Conservation (phyloP, 2,797 vertebrate species). For the Eulemur mongoz region DNA sequence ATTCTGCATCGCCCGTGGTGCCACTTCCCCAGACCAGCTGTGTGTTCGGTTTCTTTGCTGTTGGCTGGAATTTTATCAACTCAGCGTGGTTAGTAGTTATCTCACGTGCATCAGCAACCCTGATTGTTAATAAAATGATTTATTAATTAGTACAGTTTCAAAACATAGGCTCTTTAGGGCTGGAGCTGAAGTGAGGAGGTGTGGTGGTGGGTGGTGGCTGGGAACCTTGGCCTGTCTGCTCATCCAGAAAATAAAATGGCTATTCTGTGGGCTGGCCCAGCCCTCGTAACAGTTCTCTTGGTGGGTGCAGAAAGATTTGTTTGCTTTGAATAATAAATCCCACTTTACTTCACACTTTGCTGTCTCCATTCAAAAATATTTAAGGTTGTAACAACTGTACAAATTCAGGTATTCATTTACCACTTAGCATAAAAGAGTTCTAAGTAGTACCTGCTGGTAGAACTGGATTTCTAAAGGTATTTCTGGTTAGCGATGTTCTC, state of each 20-base stretch:
- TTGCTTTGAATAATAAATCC: neutral
- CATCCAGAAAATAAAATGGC: neutral
- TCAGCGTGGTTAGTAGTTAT: neutral
- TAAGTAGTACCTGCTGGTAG: neutral
- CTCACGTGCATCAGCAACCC: neutral
- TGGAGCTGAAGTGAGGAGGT: neutral
- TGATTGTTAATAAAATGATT: neutral
- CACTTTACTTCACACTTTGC: neutral
- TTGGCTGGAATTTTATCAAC: neutral
- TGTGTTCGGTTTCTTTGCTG: neutral
- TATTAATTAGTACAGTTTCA: neutral
- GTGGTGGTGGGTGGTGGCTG: no score
- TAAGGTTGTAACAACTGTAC: neutral
- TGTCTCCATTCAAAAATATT: neutral
- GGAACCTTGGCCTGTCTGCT: neutral
- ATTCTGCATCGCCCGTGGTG: neutral
- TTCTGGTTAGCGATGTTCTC: neutral
- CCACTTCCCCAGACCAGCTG: neutral
- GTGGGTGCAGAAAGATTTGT: neutral
- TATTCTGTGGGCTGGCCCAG: neutral
- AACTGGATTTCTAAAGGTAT: neutral
- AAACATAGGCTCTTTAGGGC: neutral
- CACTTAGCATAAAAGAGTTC: neutral
- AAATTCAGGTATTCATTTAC: neutral
- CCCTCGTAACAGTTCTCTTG: neutral